Evolutionary conservation across 2,888 invertebrate species (phyloP).

Genomic region (Deroplatys truncata): DNA sequence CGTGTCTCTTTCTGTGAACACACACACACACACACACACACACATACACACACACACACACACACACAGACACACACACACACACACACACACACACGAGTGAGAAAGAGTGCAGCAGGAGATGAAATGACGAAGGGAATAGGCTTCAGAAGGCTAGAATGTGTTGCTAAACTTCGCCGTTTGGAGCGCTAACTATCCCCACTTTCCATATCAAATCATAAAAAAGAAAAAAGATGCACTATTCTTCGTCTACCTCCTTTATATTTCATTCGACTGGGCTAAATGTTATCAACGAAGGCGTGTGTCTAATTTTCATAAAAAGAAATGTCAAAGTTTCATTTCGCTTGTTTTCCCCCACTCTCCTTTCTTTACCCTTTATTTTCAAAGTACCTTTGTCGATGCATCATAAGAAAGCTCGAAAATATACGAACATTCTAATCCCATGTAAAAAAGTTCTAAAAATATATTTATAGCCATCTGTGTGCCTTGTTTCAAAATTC

Average conservation of each 20-base stretch:
- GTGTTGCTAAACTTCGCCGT: neutral
- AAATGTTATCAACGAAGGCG: neutral
- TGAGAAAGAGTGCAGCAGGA: neutral
- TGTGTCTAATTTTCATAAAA: neutral
- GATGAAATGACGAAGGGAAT: neutral
- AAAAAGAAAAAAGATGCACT: neutral
- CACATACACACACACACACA: too few relatives aligned
- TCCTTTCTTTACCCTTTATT: neutral
- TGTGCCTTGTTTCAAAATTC: too few relatives aligned
- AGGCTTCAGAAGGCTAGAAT: neutral
- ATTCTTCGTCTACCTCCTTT: neutral
- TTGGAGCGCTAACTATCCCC: neutral
- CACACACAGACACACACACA: too few relatives aligned
- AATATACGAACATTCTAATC: too few relatives aligned
- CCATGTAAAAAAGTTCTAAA: too few relatives aligned
- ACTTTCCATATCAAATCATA: neutral
- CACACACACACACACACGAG: neutral
- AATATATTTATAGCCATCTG: too few relatives aligned
- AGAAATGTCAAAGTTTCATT: neutral
- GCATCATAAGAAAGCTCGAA: neutral
- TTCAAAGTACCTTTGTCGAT: neutral
- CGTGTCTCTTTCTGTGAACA: neutral
- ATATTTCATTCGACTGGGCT: neutral
- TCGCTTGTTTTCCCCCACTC: neutral
- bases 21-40: neutral